Percentiles rank a stretch among this genome's conserved stretches.
phyloP scores from a whole-genome alignment of 2,888 invertebrate genomes.

The Drosophila rubida region DNA sequence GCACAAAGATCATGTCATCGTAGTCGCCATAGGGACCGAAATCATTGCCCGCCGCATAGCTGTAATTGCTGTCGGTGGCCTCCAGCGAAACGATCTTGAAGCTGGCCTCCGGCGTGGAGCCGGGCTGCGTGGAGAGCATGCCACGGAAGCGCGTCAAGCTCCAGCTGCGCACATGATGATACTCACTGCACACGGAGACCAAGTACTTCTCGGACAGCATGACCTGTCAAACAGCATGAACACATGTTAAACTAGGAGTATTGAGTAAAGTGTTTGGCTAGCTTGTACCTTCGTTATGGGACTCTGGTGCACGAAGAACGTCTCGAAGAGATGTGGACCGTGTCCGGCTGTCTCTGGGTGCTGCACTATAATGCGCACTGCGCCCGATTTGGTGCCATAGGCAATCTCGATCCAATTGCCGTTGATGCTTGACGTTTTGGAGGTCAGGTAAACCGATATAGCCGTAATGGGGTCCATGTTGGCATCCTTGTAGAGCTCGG shows the following conservation, averaged over 20 bases:
- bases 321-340: conserved; percentile 99
- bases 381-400: conserved; percentile 98
- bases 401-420: conserved; percentile 99
- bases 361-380: conserved; percentile 98
- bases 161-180: conserved; percentile 99
- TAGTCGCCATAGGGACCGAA: conserved; percentile 98
- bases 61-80: conserved; percentile 88
- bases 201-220: conserved; percentile 97
- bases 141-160: conserved; percentile 98
- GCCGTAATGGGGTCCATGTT: conserved; percentile 98
- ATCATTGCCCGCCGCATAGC: conserved; percentile 88
- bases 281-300: conserved; percentile 93
- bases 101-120: conserved; percentile 98
- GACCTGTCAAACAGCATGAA: conserved; percentile 86
- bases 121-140: conserved; percentile 99
- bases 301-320: conserved; percentile 98
- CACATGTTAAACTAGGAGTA: not conserved
- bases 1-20: conserved; percentile 98
- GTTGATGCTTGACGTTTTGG: conserved; percentile 98
- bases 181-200: conserved; percentile 98
- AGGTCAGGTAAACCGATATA: conserved; percentile 99
- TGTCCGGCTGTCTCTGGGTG: conserved; percentile 99
- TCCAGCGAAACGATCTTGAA: conserved; percentile 90
- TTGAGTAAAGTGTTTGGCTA: too few relatives aligned
- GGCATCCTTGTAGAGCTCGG: conserved; percentile 97